Conservation (phyloP, 2,113 vertebrate genomes). For the Rattus rattus region DNA sequence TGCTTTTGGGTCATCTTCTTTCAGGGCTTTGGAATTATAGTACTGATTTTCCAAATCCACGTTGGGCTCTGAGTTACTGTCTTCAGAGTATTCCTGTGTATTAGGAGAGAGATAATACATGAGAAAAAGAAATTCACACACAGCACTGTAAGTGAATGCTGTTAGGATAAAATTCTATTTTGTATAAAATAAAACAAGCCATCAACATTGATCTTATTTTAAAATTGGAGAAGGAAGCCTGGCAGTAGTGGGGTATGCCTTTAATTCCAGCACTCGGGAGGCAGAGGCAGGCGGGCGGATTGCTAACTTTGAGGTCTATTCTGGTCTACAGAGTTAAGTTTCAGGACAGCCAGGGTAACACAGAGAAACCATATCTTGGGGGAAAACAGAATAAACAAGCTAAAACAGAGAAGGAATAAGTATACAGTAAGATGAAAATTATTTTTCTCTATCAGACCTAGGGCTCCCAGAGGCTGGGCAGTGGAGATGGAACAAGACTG, state of each 20-base stretch:
- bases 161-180: background rate
- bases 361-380: background rate
- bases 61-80: conserved; percentile 99
- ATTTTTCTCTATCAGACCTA: conserved; percentile 45
- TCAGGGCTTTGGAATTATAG: conserved; percentile 99
- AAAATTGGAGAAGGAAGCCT: background rate
- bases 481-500: background rate
- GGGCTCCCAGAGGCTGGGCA: background rate
- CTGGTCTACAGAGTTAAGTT: background rate
- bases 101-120: conserved; percentile 36
- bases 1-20: conserved; percentile 99
- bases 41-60: conserved; percentile 99
- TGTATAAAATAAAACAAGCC: conserved; percentile 46
- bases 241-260: background rate
- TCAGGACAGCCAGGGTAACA: background rate
- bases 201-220: conserved; percentile 29
- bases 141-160: background rate
- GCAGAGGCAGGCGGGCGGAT: background rate
- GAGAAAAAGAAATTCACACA: background rate
- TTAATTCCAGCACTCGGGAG: background rate
- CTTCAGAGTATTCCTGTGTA: conserved; percentile 97
- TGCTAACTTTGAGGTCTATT: background rate
- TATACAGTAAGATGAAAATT: background rate
- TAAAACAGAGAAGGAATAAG: background rate
- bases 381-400: background rate